These are phyloP conservation scores for Myotis pilosus DNA, from an alignment of 2,797 vertebrate species.

Conservation along the genomic window DNA sequence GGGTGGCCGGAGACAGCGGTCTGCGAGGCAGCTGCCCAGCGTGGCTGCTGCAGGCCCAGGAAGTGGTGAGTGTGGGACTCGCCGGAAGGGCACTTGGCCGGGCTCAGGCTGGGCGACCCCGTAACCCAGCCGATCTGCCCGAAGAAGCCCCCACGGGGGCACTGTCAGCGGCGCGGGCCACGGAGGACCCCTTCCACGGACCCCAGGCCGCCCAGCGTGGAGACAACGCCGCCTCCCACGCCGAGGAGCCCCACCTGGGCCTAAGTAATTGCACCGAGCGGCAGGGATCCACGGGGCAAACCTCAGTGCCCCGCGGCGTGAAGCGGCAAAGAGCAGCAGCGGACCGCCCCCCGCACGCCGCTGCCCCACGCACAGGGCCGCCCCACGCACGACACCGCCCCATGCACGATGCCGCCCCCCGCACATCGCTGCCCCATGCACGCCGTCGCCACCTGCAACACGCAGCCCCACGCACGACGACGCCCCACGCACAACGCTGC, in stretches of 20 bases:
- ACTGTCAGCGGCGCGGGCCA: fast-evolving
- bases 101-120: not conserved
- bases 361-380: too few relatives aligned
- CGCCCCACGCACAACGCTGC: too few relatives aligned
- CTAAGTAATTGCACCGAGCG: not conserved
- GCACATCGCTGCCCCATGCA: too few relatives aligned
- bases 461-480: too few relatives aligned
- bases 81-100: not conserved
- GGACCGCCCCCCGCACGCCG: not conserved
- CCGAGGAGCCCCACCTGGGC: fast-evolving
- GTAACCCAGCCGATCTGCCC: fast-evolving
- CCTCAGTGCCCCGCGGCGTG: fast-evolving
- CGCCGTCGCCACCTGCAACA: too few relatives aligned
- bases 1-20: not conserved
- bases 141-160: fast-evolving
- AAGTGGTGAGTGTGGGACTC: not conserved
- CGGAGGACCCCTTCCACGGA: fast-evolving
- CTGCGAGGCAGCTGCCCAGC: not conserved
- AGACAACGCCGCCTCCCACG: fast-evolving
- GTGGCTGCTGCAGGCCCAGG: not conserved
- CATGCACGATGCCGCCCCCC: too few relatives aligned
- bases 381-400: too few relatives aligned
- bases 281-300: fast-evolving
- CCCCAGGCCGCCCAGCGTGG: not conserved
- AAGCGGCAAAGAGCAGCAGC: not conserved